Percentiles rank a stretch among this genome's conserved stretches.
phyloP scores from a whole-genome alignment of 2,888 invertebrate genomes.

The Sipha maydis region DNA sequence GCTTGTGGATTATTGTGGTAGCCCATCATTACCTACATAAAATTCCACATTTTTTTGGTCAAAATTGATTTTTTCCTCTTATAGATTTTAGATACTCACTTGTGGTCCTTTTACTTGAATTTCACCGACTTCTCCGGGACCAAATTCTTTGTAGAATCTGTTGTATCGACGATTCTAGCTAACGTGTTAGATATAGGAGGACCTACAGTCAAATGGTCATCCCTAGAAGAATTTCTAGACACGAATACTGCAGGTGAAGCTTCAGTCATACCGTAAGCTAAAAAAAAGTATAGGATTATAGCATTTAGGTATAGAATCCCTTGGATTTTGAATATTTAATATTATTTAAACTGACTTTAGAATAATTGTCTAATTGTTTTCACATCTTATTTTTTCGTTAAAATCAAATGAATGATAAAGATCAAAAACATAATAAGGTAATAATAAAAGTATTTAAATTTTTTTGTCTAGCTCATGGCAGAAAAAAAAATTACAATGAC shows the following conservation, averaged over 20 bases:
- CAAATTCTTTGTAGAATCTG: constrained; percentile 70
- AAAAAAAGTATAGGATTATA: not conserved
- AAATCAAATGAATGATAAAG: too few relatives aligned
- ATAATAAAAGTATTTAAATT: too few relatives aligned
- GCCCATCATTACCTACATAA: constrained; percentile 70
- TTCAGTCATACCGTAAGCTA: constrained; percentile 68
- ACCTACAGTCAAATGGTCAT: constrained; percentile 68
- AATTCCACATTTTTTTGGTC: not conserved
- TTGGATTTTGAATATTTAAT: too few relatives aligned
- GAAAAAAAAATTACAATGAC: too few relatives aligned
- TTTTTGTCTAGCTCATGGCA: too few relatives aligned
- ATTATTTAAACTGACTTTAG: too few relatives aligned
- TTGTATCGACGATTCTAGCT: constrained; percentile 74
- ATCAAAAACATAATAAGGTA: too few relatives aligned
- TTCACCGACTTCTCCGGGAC: constrained; percentile 77
- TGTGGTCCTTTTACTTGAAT: constrained; percentile 80
- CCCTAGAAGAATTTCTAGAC: constrained; percentile 71
- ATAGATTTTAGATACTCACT: constrained; percentile 67
- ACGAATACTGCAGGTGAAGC: constrained; percentile 75
- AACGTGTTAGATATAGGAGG: constrained; percentile 76
- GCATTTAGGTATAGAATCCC: too few relatives aligned
- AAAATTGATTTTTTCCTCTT: not conserved
- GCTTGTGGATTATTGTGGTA: constrained; percentile 72
- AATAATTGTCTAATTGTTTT: too few relatives aligned
- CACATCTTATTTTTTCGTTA: too few relatives aligned